Evolutionary conservation across 2,888 invertebrate genomes (phyloP).

Genomic region (Cryptocheilus praepositus): DNA sequence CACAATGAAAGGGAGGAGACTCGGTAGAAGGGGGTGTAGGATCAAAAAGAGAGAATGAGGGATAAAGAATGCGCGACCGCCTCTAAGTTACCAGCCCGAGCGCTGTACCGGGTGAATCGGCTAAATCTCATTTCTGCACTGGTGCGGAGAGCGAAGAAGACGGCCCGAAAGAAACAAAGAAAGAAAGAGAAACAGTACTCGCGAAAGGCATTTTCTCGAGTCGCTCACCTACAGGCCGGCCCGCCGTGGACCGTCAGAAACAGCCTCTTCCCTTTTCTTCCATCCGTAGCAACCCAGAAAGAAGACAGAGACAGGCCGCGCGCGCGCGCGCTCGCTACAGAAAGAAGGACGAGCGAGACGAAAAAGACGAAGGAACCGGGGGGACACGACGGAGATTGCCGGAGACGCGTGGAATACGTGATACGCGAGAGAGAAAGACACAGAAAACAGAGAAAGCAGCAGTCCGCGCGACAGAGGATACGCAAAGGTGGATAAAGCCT

Average conservation of each 20-base stretch:
- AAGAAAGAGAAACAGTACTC: background rate
- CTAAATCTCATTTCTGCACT: constrained; percentile 11
- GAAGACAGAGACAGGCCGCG: too few species aligned
- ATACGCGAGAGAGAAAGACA: constrained; percentile 29
- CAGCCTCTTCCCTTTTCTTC: too few species aligned
- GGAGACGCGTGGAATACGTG: constrained; percentile 18
- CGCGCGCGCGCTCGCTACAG: too few species aligned
- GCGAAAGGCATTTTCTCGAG: constrained; percentile 8
- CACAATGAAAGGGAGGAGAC: background rate
- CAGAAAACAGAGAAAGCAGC: constrained; percentile 27
- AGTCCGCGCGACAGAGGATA: constrained; percentile 49
- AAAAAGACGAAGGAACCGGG: background rate
- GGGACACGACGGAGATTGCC: constrained; percentile 5
- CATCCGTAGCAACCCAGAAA: too few species aligned
- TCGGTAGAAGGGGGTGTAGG: constrained; percentile 14
- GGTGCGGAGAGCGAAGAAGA: too few species aligned
- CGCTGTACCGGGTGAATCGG: constrained; percentile 12
- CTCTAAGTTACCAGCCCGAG: constrained; percentile 2
- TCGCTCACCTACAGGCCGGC: background rate
- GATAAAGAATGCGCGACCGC: constrained; percentile 11
- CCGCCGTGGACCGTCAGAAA: too few species aligned
- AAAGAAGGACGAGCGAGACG: too few species aligned
- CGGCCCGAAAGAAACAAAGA: background rate
- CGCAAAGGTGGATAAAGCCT: constrained; percentile 57
- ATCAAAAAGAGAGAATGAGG: constrained; percentile 23